Conservation (phyloP, 2,113 vertebrate species). For the Physeter macrocephalus region DNA sequence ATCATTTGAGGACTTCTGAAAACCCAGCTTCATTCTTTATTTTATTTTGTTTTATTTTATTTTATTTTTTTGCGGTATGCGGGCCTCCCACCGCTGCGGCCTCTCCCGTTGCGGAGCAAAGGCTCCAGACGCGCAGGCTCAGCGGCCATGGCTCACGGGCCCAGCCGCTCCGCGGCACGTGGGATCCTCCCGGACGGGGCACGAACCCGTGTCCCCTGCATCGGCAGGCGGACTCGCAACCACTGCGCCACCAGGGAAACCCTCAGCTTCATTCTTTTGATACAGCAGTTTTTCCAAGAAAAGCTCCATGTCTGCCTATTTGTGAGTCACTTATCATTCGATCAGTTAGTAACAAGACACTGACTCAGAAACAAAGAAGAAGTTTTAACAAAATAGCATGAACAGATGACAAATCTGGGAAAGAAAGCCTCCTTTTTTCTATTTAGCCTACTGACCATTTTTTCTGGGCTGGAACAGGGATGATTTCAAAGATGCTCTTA, state of each 20-base stretch:
- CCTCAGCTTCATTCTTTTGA: neutral
- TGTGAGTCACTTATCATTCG: accelerated
- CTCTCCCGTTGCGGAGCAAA: no score
- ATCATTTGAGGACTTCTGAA: neutral
- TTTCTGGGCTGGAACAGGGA: neutral
- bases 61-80: no score
- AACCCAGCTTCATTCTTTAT: neutral
- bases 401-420: neutral
- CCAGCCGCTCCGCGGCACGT: no score
- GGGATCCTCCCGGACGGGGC: no score
- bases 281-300: neutral
- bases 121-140: no score
- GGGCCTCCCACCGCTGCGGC: no score
- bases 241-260: no score
- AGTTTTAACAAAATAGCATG: neutral
- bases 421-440: neutral
- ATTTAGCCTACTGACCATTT: neutral
- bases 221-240: no score
- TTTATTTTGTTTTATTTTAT: no score
- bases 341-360: neutral
- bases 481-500: neutral
- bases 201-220: no score
- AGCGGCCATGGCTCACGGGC: no score
- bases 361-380: neutral
- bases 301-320: accelerated